A percentile compares a stretch with the other conserved stretches of the same genome.
phyloP scores from a whole-genome alignment of 2,888 invertebrate genomes.

The Cecidostiba fungosa region DNA sequence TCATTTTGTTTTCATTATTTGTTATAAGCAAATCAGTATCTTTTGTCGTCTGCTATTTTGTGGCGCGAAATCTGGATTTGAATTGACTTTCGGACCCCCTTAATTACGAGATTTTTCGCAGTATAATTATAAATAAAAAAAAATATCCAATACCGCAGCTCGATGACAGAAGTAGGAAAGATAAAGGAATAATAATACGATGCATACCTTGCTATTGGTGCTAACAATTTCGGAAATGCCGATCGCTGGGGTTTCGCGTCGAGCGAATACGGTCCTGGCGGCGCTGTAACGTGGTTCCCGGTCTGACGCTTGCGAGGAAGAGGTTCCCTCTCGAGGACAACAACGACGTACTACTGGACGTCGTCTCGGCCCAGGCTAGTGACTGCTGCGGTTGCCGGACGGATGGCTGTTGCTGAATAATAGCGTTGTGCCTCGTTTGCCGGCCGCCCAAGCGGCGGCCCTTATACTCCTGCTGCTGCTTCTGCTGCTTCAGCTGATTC shows the following conservation, averaged over 20 bases:
- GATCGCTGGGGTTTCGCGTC: constrained; percentile 74
- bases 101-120: no score
- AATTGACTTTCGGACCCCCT: no score
- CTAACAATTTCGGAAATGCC: constrained; percentile 79
- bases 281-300: constrained; percentile 37
- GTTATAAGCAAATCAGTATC: no score
- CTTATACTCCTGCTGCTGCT: constrained; percentile 63
- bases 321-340: constrained; percentile 42
- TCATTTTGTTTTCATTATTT: no score
- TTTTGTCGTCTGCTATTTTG: no score
- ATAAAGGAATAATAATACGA: neutral
- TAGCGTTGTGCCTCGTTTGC: constrained; percentile 55
- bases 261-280: constrained; percentile 63
- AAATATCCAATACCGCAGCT: no score
- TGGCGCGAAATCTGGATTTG: no score
- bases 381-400: constrained; percentile 58
- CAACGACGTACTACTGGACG: constrained; percentile 20
- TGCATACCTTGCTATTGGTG: constrained; percentile 78
- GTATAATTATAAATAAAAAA: neutral
- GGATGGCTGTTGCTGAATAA: constrained; percentile 58
- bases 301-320: constrained; percentile 36
- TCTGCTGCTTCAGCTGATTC: constrained; percentile 49
- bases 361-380: constrained; percentile 48
- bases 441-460: constrained; percentile 61
- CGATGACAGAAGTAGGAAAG: no score